A percentile compares a stretch with the other conserved stretches of the same genome.
Evolutionary conservation across 2,888 invertebrate species (phyloP).

Genomic region (Ganaspis brasiliensis): DNA sequence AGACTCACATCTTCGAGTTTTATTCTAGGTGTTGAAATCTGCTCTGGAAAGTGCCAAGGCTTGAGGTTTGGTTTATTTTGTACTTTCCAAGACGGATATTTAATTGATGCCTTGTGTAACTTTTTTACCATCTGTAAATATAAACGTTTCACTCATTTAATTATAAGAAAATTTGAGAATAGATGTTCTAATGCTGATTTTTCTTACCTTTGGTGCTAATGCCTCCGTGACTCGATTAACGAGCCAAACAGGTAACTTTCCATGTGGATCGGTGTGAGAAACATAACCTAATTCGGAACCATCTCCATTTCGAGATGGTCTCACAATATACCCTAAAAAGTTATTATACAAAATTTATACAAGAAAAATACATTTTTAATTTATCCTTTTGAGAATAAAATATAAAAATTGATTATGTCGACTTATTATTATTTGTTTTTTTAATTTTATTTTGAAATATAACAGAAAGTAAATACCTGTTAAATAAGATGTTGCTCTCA

Average conservation of each 20-base stretch:
- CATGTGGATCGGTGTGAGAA: slow-evolving; percentile 94
- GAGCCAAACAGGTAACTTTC: slow-evolving; percentile 93
- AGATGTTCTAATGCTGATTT: neutral
- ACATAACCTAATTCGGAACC: slow-evolving; percentile 93
- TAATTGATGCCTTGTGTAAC: slow-evolving; percentile 90
- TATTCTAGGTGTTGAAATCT: slow-evolving; percentile 88
- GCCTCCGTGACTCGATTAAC: slow-evolving; percentile 94
- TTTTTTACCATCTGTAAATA: slow-evolving; percentile 87
- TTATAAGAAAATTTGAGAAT: no score
- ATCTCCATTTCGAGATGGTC: slow-evolving; percentile 81
- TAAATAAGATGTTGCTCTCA: slow-evolving; percentile 86
- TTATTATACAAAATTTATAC: no score
- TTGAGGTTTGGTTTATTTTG: slow-evolving; percentile 88
- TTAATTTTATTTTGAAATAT: no score
- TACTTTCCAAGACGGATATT: slow-evolving; percentile 91
- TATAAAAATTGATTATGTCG: no score
- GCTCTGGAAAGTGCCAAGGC: slow-evolving; percentile 95
- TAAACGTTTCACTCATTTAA: no score
- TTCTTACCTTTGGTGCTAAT: slow-evolving; percentile 89
- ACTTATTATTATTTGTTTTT: no score
- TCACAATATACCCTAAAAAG: slow-evolving; percentile 85
- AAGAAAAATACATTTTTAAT: no score
- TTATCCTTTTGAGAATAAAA: no score
- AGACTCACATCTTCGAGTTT: slow-evolving; percentile 86
- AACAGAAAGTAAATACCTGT: no score